These are phyloP conservation scores for Cenopis cana DNA, from an alignment of 2,888 invertebrate genomes.

Conservation along the genomic window DNA sequence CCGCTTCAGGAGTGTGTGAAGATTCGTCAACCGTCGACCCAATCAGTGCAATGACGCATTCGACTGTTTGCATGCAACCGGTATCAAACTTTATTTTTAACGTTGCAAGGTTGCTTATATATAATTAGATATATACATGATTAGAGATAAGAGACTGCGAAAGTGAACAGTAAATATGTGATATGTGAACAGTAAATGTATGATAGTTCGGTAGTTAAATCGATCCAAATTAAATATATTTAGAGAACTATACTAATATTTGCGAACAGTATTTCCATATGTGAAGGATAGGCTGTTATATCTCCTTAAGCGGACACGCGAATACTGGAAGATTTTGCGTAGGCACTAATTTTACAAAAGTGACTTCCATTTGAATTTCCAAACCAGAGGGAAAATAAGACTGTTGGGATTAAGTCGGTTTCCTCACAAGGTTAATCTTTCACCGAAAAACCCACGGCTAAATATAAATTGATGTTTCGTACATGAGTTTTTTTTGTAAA, in stretches of 20 bases:
- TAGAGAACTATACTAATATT: too few species aligned
- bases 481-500: too few species aligned
- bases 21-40: slow-evolving; percentile 2
- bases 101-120: background rate
- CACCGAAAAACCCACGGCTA: too few species aligned
- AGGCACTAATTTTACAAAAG: too few species aligned
- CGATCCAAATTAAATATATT: background rate
- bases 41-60: background rate
- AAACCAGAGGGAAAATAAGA: too few species aligned
- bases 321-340: too few species aligned
- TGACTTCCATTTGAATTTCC: too few species aligned
- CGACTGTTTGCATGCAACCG: background rate
- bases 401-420: too few species aligned
- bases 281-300: background rate
- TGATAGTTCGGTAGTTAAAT: background rate
- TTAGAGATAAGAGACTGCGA: background rate
- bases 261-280: background rate
- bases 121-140: background rate
- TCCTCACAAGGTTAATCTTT: too few species aligned
- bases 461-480: too few species aligned
- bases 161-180: background rate
- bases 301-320: background rate
- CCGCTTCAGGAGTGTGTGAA: slow-evolving; percentile 5
- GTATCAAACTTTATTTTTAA: background rate
- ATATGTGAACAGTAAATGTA: background rate